A percentile compares a stretch with the other conserved stretches of the same genome.
Conservation (phyloP, 1,140 invertebrate genomes). For the Eulimnadia texana region DNA sequence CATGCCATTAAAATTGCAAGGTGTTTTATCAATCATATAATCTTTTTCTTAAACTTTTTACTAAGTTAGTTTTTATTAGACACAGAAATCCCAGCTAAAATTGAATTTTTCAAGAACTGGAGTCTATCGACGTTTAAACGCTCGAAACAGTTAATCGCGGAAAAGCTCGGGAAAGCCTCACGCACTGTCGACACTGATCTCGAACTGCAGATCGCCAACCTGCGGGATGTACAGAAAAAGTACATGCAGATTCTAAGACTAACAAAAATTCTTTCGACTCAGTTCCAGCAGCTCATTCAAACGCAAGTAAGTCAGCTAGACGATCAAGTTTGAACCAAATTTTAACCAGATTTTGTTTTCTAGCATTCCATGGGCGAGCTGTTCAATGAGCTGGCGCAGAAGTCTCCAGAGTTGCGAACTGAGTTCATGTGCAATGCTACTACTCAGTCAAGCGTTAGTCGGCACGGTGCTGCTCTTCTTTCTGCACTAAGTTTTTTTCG, state of each 20-base stretch:
- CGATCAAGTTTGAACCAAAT: neutral
- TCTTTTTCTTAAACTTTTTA: neutral
- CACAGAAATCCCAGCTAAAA: constrained; percentile 37
- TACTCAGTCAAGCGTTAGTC: constrained; percentile 80
- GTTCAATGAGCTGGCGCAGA: constrained; percentile 85
- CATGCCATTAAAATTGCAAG: too few relatives aligned
- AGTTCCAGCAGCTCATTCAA: constrained; percentile 76
- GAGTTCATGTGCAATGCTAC: constrained; percentile 91
- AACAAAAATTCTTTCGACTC: constrained; percentile 63
- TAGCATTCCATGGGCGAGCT: constrained; percentile 66
- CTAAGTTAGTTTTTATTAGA: neutral
- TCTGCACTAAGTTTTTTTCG: constrained; percentile 90
- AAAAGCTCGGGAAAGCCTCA: constrained; percentile 84
- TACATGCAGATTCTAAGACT: constrained; percentile 76
- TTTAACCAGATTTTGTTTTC: constrained; percentile 4
- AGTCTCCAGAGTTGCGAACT: constrained; percentile 84
- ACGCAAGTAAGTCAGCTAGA: constrained; percentile 42
- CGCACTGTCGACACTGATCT: constrained; percentile 80
- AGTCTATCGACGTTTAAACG: constrained; percentile 94
- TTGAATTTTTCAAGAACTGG: constrained; percentile 87
- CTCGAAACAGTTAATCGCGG: constrained; percentile 84
- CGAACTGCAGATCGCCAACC: constrained; percentile 77
- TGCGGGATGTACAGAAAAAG: constrained; percentile 86
- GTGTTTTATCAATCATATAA: neutral
- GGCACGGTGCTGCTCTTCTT: constrained; percentile 82